These are phyloP conservation scores for Luffia ferchaultella DNA, from an alignment of 2,888 invertebrate genomes.

Conservation along the genomic window DNA sequence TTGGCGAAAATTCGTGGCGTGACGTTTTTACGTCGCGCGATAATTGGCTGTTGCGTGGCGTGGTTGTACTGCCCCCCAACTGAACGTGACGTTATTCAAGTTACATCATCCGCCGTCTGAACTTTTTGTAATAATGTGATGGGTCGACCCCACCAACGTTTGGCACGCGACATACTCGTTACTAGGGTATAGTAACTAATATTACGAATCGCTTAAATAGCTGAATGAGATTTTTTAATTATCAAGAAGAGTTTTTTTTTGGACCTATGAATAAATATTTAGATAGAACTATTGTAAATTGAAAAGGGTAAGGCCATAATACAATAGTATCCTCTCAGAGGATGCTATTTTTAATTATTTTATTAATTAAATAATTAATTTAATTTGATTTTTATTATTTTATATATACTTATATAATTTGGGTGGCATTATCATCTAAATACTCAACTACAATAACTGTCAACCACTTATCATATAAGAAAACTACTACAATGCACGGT, in stretches of 20 bases:
- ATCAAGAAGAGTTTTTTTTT: background rate
- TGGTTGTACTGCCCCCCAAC: conserved; percentile 7
- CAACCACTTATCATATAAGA: background rate
- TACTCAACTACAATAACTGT: background rate
- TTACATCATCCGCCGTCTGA: background rate
- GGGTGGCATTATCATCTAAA: background rate
- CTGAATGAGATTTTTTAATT: background rate
- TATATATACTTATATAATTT: background rate
- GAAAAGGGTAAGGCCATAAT: too few species aligned
- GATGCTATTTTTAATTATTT: too few species aligned
- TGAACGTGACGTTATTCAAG: background rate
- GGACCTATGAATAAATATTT: background rate
- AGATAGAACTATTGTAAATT: background rate
- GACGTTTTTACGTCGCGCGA: conserved; percentile 20
- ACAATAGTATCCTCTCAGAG: too few species aligned
- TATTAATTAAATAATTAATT: background rate
- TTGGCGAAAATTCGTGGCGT: conserved; percentile 50
- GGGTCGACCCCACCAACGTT: background rate
- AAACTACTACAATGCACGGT: too few species aligned
- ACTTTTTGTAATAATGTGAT: background rate
- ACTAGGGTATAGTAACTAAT: background rate
- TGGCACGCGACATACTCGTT: background rate
- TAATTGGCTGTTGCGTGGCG: conserved; percentile 3
- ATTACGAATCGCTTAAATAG: background rate
- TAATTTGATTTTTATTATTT: background rate